Evolutionary conservation across 2,888 invertebrate genomes (phyloP).

Genomic region (Parochlus steinenii): DNA sequence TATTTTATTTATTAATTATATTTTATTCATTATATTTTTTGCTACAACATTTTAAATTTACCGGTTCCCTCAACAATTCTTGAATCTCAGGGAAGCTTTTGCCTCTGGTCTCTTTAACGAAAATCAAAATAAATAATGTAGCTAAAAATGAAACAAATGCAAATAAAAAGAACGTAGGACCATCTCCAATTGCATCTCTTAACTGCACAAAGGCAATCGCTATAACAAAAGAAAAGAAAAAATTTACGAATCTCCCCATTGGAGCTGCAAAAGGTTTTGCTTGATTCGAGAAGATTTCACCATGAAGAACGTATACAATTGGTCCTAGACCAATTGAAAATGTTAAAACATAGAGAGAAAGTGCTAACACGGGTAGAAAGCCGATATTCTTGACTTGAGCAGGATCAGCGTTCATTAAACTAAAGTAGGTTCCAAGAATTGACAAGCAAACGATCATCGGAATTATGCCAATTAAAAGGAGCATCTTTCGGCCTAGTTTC

Average conservation of each 20-base stretch:
- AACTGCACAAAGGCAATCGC: background rate
- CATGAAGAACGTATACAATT: background rate
- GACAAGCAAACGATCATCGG: conserved; percentile 1
- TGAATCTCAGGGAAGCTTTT: conserved; percentile 4
- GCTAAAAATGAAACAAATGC: background rate
- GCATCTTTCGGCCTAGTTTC: no score
- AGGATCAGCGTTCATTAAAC: no score
- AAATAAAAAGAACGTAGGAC: background rate
- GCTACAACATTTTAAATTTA: no score
- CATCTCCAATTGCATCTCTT: background rate
- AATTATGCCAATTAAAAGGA: no score
- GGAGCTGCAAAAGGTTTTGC: background rate
- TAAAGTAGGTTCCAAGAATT: background rate
- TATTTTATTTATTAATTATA: no score
- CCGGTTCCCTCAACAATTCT: background rate
- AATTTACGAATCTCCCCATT: background rate
- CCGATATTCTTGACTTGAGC: background rate
- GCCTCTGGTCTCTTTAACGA: conserved; percentile 3
- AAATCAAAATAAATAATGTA: background rate
- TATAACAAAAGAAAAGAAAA: background rate
- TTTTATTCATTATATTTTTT: no score
- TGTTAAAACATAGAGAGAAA: conserved; percentile 1
- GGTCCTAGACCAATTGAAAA: background rate
- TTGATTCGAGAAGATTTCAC: background rate
- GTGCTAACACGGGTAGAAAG: background rate